These are phyloP conservation scores for Drosophila leonis DNA, from an alignment of 2,888 invertebrate species.

Conservation along the genomic window DNA sequence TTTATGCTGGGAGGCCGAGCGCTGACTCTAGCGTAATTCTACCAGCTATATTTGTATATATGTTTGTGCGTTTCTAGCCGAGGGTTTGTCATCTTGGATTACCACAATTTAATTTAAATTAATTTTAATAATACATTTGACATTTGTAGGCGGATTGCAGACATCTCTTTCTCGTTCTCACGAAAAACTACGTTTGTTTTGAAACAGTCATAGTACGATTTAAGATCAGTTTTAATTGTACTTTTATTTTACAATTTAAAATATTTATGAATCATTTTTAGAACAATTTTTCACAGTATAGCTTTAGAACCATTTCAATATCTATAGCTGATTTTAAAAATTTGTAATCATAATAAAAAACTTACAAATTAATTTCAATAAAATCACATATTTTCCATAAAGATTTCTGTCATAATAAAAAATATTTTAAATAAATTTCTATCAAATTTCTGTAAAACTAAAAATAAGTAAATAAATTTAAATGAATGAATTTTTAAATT, in stretches of 20 bases:
- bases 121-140: conserved; percentile 20
- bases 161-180: neutral
- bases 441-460: no score
- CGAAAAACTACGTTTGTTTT: neutral
- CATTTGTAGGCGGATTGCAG: conserved; percentile 25
- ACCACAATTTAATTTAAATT: conserved; percentile 33
- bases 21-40: conserved; percentile 27
- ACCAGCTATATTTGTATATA: conserved; percentile 1
- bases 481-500: no score
- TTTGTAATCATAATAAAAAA: no score
- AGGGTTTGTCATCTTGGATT: conserved; percentile 36
- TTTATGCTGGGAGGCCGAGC: conserved; percentile 35
- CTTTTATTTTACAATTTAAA: neutral
- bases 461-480: no score
- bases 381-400: no score
- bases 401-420: neutral
- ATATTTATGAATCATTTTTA: neutral
- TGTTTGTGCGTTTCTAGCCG: neutral
- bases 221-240: neutral
- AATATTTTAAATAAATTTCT: neutral
- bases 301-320: no score
- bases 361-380: no score
- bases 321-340: no score
- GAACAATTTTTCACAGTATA: no score
- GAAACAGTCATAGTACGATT: neutral